These are phyloP conservation scores for Parus major DNA, from an alignment of 2,113 vertebrate genomes.

Conservation along the genomic window DNA sequence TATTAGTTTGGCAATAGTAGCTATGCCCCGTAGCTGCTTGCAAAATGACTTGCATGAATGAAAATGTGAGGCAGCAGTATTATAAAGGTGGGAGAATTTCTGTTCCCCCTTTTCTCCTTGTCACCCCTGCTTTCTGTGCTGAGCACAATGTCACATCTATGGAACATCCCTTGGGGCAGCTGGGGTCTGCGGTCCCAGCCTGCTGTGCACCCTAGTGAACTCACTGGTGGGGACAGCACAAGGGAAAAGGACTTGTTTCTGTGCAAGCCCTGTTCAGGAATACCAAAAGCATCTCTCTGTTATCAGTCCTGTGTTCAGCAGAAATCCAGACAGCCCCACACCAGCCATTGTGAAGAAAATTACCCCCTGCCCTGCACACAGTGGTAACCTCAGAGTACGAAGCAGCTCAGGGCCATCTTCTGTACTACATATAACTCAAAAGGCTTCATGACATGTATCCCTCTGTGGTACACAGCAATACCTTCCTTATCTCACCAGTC, in stretches of 20 bases:
- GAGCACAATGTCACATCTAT: background rate
- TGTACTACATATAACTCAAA: background rate
- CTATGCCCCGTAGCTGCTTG: background rate
- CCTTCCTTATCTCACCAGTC: background rate
- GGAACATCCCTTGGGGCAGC: background rate
- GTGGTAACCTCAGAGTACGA: background rate
- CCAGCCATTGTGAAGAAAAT: background rate
- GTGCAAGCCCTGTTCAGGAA: background rate
- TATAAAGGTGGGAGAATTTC: background rate
- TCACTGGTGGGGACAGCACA: background rate
- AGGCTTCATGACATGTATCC: background rate
- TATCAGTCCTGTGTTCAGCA: background rate
- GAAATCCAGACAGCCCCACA: background rate
- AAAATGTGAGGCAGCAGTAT: background rate
- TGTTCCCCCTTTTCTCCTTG: background rate
- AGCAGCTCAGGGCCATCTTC: background rate
- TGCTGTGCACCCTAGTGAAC: background rate
- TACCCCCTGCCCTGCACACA: background rate
- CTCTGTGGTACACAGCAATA: background rate
- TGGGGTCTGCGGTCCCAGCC: background rate
- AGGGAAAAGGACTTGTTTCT: background rate
- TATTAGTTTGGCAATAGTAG: constrained; percentile 5
- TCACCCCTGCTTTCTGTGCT: background rate
- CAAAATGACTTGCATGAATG: background rate
- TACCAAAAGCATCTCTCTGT: background rate